These are phyloP conservation scores for Oryzias sinensis DNA, from an alignment of 2,797 vertebrate species.

Conservation along the genomic window DNA sequence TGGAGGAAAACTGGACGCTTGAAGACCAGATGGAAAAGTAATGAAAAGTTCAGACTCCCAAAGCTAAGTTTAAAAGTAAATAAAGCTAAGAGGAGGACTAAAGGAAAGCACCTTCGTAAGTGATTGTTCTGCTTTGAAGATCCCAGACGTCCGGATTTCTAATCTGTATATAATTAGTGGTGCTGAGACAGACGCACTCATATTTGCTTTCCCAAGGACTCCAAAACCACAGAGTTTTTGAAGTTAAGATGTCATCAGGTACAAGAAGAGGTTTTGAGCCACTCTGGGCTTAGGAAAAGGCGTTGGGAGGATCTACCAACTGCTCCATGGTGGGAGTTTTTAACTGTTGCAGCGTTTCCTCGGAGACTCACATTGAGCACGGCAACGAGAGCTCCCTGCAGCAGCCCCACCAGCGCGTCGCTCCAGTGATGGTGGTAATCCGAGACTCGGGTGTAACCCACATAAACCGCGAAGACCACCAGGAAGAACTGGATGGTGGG, in stretches of 20 bases:
- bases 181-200: slow-evolving; percentile 19
- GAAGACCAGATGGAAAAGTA: slow-evolving; percentile 28
- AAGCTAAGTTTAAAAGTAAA: slow-evolving; percentile 21
- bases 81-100: slow-evolving; percentile 3
- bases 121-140: slow-evolving; percentile 15
- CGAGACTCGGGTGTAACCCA: slow-evolving; percentile 90
- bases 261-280: not conserved
- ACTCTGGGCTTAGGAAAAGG: slow-evolving; percentile 1
- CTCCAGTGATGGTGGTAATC: slow-evolving; percentile 97
- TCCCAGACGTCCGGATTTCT: slow-evolving; percentile 19
- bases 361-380: slow-evolving; percentile 81
- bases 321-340: not conserved
- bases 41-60: slow-evolving; percentile 16
- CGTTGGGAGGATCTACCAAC: not conserved
- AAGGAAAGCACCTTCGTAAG: not conserved
- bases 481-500: slow-evolving; percentile 93
- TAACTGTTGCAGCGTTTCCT: slow-evolving; percentile 2
- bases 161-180: slow-evolving; percentile 21
- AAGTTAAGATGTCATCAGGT: slow-evolving; percentile 31
- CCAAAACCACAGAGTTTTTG: slow-evolving; percentile 29
- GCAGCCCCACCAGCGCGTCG: slow-evolving; percentile 87
- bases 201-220: slow-evolving; percentile 39
- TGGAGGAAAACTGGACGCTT: slow-evolving; percentile 34
- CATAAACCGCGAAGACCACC: slow-evolving; percentile 87
- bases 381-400: slow-evolving; percentile 89